phyloP scores from a whole-genome alignment of 1,140 invertebrate genomes.

The Zeugodacus cucurbitae region DNA sequence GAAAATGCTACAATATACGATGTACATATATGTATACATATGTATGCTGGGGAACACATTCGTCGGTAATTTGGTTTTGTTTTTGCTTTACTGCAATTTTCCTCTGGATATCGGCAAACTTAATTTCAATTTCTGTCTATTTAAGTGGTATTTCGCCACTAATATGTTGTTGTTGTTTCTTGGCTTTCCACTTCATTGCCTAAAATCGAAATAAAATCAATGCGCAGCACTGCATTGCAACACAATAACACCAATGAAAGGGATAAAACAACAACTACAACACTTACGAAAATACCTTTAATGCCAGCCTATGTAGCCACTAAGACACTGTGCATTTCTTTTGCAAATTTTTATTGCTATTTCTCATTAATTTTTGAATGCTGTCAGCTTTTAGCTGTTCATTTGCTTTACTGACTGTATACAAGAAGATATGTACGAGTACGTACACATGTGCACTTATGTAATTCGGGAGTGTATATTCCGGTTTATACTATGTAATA shows the following conservation, averaged over 20 bases:
- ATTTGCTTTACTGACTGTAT: background rate
- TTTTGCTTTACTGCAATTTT: background rate
- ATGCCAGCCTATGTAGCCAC: background rate
- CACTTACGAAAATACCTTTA: background rate
- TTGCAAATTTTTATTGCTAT: background rate
- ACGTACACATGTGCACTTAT: background rate
- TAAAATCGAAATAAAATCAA: slow-evolving; percentile 37
- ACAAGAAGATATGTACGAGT: background rate
- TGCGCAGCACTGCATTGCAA: background rate
- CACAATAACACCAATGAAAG: background rate
- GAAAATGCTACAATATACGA: background rate
- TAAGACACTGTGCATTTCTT: background rate
- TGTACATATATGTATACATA: background rate
- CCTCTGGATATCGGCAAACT: background rate
- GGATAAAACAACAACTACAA: background rate
- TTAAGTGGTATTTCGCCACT: slow-evolving; percentile 10
- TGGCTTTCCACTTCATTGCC: background rate
- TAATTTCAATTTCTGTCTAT: slow-evolving; percentile 24
- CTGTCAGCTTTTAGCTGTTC: background rate
- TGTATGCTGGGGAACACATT: background rate
- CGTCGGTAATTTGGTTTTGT: background rate
- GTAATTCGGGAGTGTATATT: background rate
- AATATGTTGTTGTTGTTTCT: background rate
- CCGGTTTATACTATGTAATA: background rate
- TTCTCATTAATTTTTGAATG: background rate